These are phyloP conservation scores for Tupaia tana DNA, from an alignment of 2,113 vertebrate genomes.

Conservation along the genomic window DNA sequence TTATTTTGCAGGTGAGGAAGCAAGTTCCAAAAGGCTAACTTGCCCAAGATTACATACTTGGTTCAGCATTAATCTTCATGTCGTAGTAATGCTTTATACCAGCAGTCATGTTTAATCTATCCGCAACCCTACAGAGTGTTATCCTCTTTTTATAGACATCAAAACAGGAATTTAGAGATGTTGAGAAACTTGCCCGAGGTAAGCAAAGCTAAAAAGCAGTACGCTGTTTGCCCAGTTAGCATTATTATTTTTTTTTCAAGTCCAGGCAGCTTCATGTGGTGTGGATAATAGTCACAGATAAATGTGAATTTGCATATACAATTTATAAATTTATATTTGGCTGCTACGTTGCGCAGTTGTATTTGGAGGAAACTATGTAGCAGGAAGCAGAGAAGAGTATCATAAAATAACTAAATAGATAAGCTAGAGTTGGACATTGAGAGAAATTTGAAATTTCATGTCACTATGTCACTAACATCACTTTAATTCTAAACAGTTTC, in stretches of 20 bases:
- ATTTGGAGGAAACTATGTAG: background rate
- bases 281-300: conserved; percentile 37
- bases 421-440: background rate
- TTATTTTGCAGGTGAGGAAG: background rate
- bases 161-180: conserved; percentile 54
- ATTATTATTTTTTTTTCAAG: conserved; percentile 24
- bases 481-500: background rate
- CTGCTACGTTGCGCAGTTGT: background rate
- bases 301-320: conserved; percentile 46
- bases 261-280: background rate
- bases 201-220: conserved; percentile 13
- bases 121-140: background rate
- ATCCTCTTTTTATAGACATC: conserved; percentile 44
- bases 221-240: conserved; percentile 5
- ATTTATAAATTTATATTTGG: background rate
- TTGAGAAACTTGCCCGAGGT: conserved; percentile 40
- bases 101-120: conserved; percentile 24
- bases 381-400: background rate
- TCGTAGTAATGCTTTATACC: background rate
- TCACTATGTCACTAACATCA: background rate
- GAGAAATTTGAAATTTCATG: background rate
- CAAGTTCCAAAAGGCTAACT: background rate
- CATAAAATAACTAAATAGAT: background rate
- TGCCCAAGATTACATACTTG: conserved; percentile 3
- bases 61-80: conserved; percentile 37